Evolutionary conservation across 2,888 invertebrate genomes (phyloP).

Genomic region (Bunonema sp.): DNA sequence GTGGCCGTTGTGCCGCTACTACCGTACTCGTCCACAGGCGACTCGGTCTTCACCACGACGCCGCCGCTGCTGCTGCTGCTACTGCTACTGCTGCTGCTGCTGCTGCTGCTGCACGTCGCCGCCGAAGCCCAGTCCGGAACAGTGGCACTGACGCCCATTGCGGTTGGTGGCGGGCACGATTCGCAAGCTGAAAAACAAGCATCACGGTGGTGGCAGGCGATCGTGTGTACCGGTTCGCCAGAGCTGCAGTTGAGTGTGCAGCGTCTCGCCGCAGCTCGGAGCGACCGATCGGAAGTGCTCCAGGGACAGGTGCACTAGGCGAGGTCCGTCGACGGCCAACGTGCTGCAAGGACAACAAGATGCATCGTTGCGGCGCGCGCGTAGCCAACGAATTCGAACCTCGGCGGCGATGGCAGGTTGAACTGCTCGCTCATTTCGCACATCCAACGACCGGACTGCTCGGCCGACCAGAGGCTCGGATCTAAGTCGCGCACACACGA

Average conservation of each 20-base stretch:
- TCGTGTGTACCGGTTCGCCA: slow-evolving; percentile 32
- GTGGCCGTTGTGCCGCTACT: no score
- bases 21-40: no score
- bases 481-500: slow-evolving; percentile 13
- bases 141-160: no score
- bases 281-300: slow-evolving; percentile 16
- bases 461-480: slow-evolving; percentile 22
- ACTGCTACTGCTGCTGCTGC: background rate
- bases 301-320: no score
- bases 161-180: slow-evolving; percentile 16
- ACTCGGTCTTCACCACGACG: no score
- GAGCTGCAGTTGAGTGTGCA: slow-evolving; percentile 40
- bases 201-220: background rate
- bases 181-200: slow-evolving; percentile 14
- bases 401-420: slow-evolving; percentile 16
- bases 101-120: background rate
- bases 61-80: no score
- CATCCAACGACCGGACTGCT: slow-evolving; percentile 31
- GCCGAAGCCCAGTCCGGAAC: no score
- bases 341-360: no score
- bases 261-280: slow-evolving; percentile 31
- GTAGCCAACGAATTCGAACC: slow-evolving; percentile 9
- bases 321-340: no score
- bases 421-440: slow-evolving; percentile 39
- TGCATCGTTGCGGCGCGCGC: no score